Base-by-base conservation (phyloP, 2,888 invertebrate genomes). In the Lathronympha strigana region DNA sequence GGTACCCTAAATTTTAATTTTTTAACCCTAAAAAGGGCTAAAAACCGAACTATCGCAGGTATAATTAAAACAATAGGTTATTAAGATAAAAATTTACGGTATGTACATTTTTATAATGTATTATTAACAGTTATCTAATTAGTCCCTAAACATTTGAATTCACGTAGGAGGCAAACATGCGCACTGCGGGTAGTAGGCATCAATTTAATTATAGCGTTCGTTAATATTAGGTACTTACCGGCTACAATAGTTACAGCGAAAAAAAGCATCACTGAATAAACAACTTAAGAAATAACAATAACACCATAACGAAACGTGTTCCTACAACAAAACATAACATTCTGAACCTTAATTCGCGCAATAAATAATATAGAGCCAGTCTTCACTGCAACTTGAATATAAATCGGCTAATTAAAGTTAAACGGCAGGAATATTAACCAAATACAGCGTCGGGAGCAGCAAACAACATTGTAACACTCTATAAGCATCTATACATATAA, bases 401-500 rank as follows among this genome's bases (percentile, higher is more conserved):
- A 88, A 89, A 89, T 87, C 81, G 85, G 78, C 79, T 84, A 85
- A 89, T 89, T 89, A 89, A 88, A 84, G 77, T 85, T 86, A 86
- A 88, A 83, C 84, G 81, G 76, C 79, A 77, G 76, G 77, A 79
- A 85, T 84, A 84, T 82, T 76, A 82, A 83, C 82, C 78, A 80
- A 83, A 82, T 80, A 80, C 79, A 78, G 77, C 72, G 73, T 70
- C 71, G 71, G 71, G 69, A 72, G 75, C 67, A 72, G 71, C 74
- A 68, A 67, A 76, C 76, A 70, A 72, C 74, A 77, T 72, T 76
- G 76, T 72, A 67, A 62, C 63, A 57, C 62, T 60, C 50, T 69
- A 68, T 54, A 68, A 38, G 68, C 70, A 69, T 23, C 53, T 53
- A 69, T 71, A 71, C 71, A 69, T 70, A 70, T 67, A 67, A 68